phyloP scores from a whole-genome alignment of 2,888 invertebrate species.

The Drosophila infuscata region DNA sequence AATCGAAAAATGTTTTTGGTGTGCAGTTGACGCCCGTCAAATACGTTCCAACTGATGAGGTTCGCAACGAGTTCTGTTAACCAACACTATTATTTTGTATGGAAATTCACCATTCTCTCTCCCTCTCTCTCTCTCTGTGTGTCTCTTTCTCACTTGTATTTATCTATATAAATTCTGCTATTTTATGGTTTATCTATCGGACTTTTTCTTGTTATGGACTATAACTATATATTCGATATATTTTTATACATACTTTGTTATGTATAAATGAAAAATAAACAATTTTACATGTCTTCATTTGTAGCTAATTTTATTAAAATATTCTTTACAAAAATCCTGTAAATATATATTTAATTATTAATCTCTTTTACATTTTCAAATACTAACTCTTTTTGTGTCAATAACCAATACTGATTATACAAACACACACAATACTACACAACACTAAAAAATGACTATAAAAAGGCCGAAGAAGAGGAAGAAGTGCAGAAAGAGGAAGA shows the following conservation, averaged over 20 bases:
- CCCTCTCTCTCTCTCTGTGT: background rate
- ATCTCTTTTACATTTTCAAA: background rate
- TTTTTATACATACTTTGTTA: background rate
- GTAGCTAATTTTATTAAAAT: background rate
- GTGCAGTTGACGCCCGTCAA: conserved; percentile 83
- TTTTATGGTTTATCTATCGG: conserved; percentile 2
- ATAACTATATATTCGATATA: background rate
- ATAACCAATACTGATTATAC: background rate
- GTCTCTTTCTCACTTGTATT: background rate
- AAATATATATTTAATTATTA: background rate
- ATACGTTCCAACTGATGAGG: conserved; percentile 62
- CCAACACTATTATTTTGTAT: background rate
- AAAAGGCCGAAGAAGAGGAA: background rate
- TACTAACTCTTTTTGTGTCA: background rate
- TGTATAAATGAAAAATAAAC: background rate
- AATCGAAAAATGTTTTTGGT: conserved; percentile 86
- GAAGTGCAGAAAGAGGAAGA: background rate
- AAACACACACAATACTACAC: background rate
- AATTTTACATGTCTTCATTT: background rate
- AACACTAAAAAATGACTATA: background rate
- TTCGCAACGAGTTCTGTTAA: conserved; percentile 47
- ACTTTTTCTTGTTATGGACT: conserved; percentile 6
- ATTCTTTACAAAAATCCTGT: background rate
- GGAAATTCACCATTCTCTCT: background rate
- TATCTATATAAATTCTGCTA: background rate